A percentile compares a stretch with the other conserved stretches of the same genome.
Conservation (phyloP, 2,797 vertebrate species). For the Galagoides demidoff region DNA sequence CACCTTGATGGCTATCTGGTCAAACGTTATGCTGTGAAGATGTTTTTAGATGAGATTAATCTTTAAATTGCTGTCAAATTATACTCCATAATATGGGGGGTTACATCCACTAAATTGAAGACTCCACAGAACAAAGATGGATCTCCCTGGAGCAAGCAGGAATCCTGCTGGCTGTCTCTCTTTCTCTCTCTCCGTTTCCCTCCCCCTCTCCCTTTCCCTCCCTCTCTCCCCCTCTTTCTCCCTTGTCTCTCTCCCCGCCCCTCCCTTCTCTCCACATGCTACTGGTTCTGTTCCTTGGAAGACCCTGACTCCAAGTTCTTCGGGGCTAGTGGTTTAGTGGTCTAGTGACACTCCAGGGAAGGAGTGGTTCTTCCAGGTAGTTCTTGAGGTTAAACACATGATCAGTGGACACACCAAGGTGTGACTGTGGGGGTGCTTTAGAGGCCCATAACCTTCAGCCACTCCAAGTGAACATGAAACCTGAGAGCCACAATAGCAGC, state of each 20-base stretch:
- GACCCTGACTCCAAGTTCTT: background rate
- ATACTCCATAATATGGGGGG: background rate
- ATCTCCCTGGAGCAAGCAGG: background rate
- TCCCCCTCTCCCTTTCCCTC: too few species aligned
- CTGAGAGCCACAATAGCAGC: background rate
- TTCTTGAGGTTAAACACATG: background rate
- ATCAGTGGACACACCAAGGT: background rate
- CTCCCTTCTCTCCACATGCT: background rate
- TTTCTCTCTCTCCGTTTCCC: background rate
- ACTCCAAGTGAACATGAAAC: background rate
- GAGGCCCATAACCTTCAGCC: background rate
- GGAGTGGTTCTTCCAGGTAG: background rate
- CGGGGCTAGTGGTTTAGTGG: background rate
- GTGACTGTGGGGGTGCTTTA: background rate
- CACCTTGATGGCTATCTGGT: background rate
- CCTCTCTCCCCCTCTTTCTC: background rate
- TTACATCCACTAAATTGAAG: background rate
- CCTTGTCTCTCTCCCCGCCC: too few species aligned
- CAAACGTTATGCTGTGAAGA: background rate
- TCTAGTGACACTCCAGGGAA: background rate
- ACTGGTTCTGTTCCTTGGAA: background rate
- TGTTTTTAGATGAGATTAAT: background rate
- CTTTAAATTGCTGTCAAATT: background rate
- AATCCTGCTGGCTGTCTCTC: background rate
- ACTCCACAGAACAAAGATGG: background rate